Conservation (phyloP, 1,140 invertebrate genomes). For the Papilio polytes region DNA sequence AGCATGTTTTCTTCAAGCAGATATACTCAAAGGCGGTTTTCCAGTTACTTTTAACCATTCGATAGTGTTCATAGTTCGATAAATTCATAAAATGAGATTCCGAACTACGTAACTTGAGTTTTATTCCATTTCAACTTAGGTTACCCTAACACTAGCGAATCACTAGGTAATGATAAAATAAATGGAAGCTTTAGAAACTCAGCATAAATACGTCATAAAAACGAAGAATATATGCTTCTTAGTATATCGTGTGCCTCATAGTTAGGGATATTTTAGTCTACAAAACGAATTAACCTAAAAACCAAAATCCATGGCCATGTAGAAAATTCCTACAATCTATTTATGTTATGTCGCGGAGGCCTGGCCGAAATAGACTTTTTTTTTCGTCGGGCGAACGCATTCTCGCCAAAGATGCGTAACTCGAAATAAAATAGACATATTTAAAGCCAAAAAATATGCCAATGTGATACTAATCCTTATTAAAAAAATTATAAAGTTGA, state of each 20-base stretch:
- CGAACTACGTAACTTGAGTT: too few species aligned
- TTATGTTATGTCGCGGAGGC: conserved; percentile 31
- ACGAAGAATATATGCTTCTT: too few species aligned
- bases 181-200: too few species aligned
- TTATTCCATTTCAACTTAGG: too few species aligned
- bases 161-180: too few species aligned
- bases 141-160: too few species aligned
- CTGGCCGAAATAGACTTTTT: conserved; percentile 26
- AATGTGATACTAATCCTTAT: background rate
- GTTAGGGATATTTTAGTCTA: background rate
- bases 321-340: conserved; percentile 2
- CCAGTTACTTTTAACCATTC: too few species aligned
- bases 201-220: too few species aligned
- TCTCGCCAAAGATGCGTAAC: conserved; percentile 5
- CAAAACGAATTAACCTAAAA: conserved; percentile 11
- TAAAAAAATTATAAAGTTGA: too few species aligned
- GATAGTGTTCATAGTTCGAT: too few species aligned
- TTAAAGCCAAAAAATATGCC: background rate
- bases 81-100: too few species aligned
- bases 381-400: conserved; percentile 8
- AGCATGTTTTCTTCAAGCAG: background rate
- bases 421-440: background rate
- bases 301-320: conserved; percentile 13
- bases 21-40: background rate
- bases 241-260: background rate